Base-by-base conservation (phyloP, 2,888 invertebrate species). In the Aquatica leii region DNA sequence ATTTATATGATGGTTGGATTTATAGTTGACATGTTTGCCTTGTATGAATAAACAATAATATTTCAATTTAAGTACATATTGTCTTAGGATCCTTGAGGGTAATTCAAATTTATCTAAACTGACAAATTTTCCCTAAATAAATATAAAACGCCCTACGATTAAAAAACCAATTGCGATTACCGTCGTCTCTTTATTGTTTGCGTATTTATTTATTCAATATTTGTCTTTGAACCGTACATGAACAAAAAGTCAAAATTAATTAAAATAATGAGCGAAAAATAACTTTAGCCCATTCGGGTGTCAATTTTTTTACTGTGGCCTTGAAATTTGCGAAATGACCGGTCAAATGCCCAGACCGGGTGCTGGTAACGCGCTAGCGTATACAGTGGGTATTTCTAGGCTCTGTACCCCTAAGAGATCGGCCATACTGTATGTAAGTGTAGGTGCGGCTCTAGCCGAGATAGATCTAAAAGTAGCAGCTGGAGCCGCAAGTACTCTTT, bases 361-460 rank as follows among this genome's bases (percentile, higher is more conserved):
- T 31, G 86, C 85, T 71, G 89, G 87, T 53, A 90, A 85, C 60
- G 90, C 85, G 64, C 88, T 87, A 76, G 92, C 88, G 78, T 93
- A 93, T 53, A 93, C 86, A 11, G 91, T 86, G 65, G 87, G 82
- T 76, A 89, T 82, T 75, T 90, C 90, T 65, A 90, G 83, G 49
- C 88, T 86, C 72, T 88, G 90, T 57, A 90, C 85, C 43, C 91
- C 91, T 59, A 94, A 84, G 69, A 90, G 81, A 77, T 90, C 90
- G 77, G 86, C 88, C 84, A 90, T 86, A 63, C 88, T 88, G 79
- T 90, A 90, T 49, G 87, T 85, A 62, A 88, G 82, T 18, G 87
- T 84, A 79, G 82, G 88, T 75, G 78, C 85, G 77, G 78, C 85
- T 81, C 84, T 84, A 76, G 73, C 82, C 69, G 82, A 80, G 67